phyloP scores from a whole-genome alignment of 2,888 invertebrate genomes.

The Amorpha juglandis region DNA sequence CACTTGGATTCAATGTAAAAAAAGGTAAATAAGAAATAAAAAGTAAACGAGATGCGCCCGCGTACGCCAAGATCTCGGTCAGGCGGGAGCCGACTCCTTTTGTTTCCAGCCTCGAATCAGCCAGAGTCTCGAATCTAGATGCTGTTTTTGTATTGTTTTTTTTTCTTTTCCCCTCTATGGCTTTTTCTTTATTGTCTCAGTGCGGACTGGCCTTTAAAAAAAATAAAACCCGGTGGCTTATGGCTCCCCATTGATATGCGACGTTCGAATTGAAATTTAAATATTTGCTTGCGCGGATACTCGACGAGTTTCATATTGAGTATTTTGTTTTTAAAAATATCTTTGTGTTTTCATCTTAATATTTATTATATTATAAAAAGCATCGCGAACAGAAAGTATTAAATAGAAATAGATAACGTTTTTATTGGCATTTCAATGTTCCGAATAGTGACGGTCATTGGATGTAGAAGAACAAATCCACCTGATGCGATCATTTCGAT shows the following conservation, averaged over 20 bases:
- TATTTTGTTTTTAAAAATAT: conserved; percentile 73
- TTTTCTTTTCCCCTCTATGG: conserved; percentile 64
- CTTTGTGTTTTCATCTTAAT: conserved; percentile 75
- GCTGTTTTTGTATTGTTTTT: conserved; percentile 73
- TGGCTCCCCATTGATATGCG: conserved; percentile 84
- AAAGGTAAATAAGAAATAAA: conserved; percentile 58
- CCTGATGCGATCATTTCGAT: conserved; percentile 26
- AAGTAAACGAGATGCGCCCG: conserved; percentile 73
- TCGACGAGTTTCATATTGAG: conserved; percentile 74
- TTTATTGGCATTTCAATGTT: background rate
- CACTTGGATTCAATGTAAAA: conserved; percentile 73
- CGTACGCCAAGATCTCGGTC: conserved; percentile 83
- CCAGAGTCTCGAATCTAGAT: conserved; percentile 84
- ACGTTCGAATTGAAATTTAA: conserved; percentile 84
- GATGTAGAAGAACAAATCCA: conserved; percentile 1
- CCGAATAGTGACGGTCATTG: background rate
- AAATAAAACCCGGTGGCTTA: conserved; percentile 81
- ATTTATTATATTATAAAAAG: conserved; percentile 63
- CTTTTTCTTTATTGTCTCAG: conserved; percentile 83
- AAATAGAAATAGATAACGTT: background rate
- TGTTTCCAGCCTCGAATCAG: conserved; percentile 82
- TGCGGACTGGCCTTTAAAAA: conserved; percentile 70
- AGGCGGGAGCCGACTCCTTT: conserved; percentile 81
- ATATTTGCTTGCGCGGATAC: conserved; percentile 79
- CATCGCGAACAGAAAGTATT: conserved; percentile 9